phyloP scores from a whole-genome alignment of 2,113 vertebrate species.

The Cepphus grylle region DNA sequence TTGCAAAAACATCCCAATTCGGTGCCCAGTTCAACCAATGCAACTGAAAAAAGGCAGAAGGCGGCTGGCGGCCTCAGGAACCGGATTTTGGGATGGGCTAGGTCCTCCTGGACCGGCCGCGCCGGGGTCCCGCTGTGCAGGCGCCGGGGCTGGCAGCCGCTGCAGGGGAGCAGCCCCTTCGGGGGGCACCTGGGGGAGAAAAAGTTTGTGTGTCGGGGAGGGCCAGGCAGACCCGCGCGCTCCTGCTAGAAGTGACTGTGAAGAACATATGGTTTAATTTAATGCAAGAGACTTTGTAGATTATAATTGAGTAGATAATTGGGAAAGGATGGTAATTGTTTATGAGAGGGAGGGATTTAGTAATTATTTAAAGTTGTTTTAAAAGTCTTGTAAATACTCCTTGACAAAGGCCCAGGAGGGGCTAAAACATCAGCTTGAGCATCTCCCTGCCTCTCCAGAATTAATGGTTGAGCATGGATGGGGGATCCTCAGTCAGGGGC shows the following conservation, averaged over 20 bases:
- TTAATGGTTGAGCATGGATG: accelerated
- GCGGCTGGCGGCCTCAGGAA: neutral
- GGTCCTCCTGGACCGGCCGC: neutral
- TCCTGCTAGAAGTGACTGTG: neutral
- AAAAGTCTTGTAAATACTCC: slow-evolving; percentile 9
- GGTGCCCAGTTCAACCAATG: neutral
- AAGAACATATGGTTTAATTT: slow-evolving; percentile 52
- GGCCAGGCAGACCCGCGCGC: neutral
- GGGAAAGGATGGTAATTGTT: slow-evolving; percentile 50
- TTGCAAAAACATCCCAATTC: accelerated
- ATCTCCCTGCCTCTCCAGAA: neutral
- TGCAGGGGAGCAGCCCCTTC: neutral
- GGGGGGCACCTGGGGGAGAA: neutral
- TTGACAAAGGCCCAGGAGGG: neutral
- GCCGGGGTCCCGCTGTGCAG: no score
- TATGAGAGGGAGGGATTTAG: slow-evolving; percentile 26
- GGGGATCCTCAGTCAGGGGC: accelerated
- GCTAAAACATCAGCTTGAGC: neutral
- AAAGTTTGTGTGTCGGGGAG: neutral
- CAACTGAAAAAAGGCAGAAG: accelerated
- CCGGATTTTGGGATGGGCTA: accelerated
- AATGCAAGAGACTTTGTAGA: slow-evolving; percentile 54
- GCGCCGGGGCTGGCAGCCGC: accelerated
- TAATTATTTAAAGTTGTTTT: slow-evolving; percentile 50
- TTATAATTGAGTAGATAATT: slow-evolving; percentile 67